These are phyloP conservation scores for Drosophila koepferae DNA, from an alignment of 2,888 invertebrate species.

Conservation along the genomic window DNA sequence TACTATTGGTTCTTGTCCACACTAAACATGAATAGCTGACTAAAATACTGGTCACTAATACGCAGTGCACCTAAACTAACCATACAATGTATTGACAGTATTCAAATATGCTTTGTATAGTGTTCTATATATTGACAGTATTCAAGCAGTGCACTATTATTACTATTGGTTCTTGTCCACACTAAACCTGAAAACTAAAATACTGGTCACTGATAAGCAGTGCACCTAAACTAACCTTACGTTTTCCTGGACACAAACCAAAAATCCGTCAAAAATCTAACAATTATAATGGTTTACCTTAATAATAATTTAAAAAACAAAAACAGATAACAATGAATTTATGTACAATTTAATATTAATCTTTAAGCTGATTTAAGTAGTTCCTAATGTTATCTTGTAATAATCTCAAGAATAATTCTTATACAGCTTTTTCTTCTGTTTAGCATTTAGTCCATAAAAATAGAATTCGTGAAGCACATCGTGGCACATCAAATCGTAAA, in stretches of 20 bases:
- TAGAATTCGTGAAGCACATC: slow-evolving; percentile 48
- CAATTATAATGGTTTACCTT: neutral
- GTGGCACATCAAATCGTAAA: slow-evolving; percentile 37
- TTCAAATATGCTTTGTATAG: too few relatives aligned
- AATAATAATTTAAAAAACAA: neutral
- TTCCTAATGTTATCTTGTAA: too few relatives aligned
- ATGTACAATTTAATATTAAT: neutral
- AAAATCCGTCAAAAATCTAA: neutral
- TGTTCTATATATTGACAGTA: neutral
- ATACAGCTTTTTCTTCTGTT: neutral
- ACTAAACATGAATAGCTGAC: neutral
- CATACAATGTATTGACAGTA: fast-evolving
- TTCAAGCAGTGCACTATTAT: neutral
- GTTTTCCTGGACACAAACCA: neutral
- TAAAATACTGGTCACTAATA: neutral
- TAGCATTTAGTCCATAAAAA: slow-evolving; percentile 25
- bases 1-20: neutral
- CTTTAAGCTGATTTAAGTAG: neutral
- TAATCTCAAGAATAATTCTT: neutral
- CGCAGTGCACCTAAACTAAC: neutral
- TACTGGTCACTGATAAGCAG: neutral
- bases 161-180: neutral
- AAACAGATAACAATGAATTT: too few relatives aligned
- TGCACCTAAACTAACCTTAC: neutral
- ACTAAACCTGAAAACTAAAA: neutral